These are phyloP conservation scores for Thinocorus orbignyianus DNA, from an alignment of 2,113 vertebrate species.

Conservation along the genomic window DNA sequence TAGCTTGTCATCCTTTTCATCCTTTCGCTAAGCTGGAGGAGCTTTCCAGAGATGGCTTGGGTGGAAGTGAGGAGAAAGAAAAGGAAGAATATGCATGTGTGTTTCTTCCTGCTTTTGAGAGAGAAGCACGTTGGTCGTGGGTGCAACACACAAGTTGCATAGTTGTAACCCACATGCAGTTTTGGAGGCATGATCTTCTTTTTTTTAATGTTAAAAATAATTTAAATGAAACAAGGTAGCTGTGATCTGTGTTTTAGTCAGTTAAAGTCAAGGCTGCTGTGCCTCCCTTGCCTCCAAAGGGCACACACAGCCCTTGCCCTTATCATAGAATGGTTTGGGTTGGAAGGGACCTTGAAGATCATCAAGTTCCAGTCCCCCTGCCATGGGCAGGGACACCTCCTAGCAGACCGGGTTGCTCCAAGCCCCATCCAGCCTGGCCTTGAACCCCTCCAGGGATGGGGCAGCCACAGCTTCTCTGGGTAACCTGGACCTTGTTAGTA, in stretches of 20 bases:
- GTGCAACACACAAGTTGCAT: neutral
- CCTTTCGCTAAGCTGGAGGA: neutral
- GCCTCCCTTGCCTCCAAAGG: neutral
- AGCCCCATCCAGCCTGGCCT: too few species aligned
- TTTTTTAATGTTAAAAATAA: neutral
- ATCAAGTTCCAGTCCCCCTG: too few species aligned
- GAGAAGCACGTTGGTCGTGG: neutral
- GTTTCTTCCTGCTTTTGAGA: neutral
- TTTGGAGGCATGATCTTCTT: neutral
- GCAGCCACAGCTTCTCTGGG: too few species aligned
- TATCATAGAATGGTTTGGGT: too few species aligned
- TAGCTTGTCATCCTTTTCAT: neutral
- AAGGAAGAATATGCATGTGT: neutral
- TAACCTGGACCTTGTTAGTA: neutral
- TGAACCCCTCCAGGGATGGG: too few species aligned
- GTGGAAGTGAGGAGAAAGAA: neutral
- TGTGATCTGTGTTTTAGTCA: neutral
- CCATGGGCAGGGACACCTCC: too few species aligned
- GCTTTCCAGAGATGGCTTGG: neutral
- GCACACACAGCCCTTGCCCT: neutral
- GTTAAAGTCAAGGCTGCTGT: neutral
- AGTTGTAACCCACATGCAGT: accelerated
- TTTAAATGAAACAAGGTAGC: neutral
- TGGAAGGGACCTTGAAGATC: too few species aligned
- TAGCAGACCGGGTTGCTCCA: too few species aligned